phyloP scores from a whole-genome alignment of 2,888 invertebrate genomes.

The Hyposoter dolosus region DNA sequence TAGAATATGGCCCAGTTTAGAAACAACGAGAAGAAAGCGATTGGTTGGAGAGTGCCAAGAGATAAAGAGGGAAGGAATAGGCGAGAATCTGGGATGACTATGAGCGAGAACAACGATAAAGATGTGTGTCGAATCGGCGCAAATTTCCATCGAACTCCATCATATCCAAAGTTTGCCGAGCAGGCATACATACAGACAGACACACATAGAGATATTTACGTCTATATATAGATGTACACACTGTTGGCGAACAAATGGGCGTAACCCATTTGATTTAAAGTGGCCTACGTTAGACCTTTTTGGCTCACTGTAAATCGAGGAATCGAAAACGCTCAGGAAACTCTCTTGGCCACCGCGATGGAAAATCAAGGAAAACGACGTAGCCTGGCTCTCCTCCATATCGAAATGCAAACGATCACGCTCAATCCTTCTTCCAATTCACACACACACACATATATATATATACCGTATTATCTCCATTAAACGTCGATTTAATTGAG shows the following conservation, averaged over 20 bases:
- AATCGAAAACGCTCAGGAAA: constrained; percentile 25
- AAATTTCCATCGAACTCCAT: constrained; percentile 73
- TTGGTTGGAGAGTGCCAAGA: constrained; percentile 33
- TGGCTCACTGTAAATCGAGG: neutral
- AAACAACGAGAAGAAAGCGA: constrained; percentile 44
- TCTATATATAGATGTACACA: neutral
- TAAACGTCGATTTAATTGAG: constrained; percentile 78
- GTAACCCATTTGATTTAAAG: constrained; percentile 8
- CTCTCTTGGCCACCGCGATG: constrained; percentile 14
- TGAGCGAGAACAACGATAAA: constrained; percentile 21
- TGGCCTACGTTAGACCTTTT: constrained; percentile 1
- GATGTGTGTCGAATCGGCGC: constrained; percentile 68
- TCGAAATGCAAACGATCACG: constrained; percentile 78
- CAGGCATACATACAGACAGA: constrained; percentile 1
- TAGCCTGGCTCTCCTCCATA: constrained; percentile 75
- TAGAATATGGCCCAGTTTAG: constrained; percentile 58
- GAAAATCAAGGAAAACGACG: constrained; percentile 29
- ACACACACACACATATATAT: constrained; percentile 22
- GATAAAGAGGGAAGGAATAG: constrained; percentile 14
- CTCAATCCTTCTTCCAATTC: constrained; percentile 35
- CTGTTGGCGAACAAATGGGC: constrained; percentile 3
- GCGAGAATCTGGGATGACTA: constrained; percentile 11
- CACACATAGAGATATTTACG: neutral
- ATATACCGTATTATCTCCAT: constrained; percentile 41
- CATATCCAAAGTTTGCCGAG: constrained; percentile 70